These are phyloP conservation scores for Mystacides longicornis DNA, from an alignment of 2,888 invertebrate species.

Conservation along the genomic window DNA sequence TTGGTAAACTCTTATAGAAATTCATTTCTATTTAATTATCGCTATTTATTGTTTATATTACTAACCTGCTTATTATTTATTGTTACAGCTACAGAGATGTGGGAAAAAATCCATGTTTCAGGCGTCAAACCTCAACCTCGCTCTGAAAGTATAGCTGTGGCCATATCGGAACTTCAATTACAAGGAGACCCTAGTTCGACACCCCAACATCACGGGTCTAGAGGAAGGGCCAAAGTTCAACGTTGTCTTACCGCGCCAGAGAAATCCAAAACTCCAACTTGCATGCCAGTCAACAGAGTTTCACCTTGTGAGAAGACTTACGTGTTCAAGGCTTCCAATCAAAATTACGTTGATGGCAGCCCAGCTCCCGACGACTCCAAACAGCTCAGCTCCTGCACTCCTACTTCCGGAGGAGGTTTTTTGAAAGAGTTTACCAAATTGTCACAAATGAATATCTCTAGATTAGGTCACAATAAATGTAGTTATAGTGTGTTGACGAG, in stretches of 20 bases:
- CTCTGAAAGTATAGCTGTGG: conserved; percentile 60
- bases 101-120: conserved; percentile 62
- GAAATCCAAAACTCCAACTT: conserved; percentile 36
- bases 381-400: conserved; percentile 28
- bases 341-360: conserved; percentile 40
- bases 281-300: conserved; percentile 36
- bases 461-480: conserved; percentile 57
- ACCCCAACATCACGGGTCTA: conserved; percentile 26
- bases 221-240: conserved; percentile 26
- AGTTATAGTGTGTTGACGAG: conserved; percentile 62
- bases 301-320: conserved; percentile 42
- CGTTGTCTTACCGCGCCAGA: conserved; percentile 23
- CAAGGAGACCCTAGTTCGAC: conserved; percentile 30
- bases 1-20: conserved; percentile 46
- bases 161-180: conserved; percentile 51
- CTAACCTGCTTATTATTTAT: neutral
- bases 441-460: conserved; percentile 61
- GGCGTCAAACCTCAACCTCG: conserved; percentile 60
- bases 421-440: conserved; percentile 62
- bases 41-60: neutral
- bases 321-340: conserved; percentile 38
- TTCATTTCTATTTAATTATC: neutral
- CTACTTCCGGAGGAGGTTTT: conserved; percentile 40
- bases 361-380: conserved; percentile 16
- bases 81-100: conserved; percentile 58